Evolutionary conservation across 1,140 invertebrate genomes (phyloP).

Genomic region (Ditylenchus dipsaci): DNA sequence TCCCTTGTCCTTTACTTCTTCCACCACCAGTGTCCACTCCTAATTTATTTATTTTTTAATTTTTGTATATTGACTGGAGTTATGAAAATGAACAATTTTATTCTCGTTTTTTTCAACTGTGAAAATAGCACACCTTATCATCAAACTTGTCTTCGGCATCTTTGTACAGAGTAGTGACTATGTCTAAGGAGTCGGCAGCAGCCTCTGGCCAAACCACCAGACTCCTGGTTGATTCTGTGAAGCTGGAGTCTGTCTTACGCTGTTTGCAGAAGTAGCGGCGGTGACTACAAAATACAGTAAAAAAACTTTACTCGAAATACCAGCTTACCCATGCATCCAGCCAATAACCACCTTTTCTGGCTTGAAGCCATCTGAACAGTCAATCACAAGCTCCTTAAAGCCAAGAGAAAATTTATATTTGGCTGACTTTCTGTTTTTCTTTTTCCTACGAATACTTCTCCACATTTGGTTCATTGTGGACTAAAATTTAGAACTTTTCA

Average conservation of each 20-base stretch:
- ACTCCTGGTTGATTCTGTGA: conserved; percentile 18
- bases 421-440: conserved; percentile 41
- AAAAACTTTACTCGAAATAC: background rate
- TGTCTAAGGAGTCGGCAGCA: conserved; percentile 31
- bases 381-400: conserved; percentile 39
- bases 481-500: too few relatives aligned
- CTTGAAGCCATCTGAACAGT: conserved; percentile 27
- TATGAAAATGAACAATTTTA: too few relatives aligned
- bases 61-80: too few relatives aligned
- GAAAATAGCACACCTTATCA: conserved; percentile 35
- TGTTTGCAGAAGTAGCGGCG: conserved; percentile 27
- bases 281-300: background rate
- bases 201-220: conserved; percentile 48
- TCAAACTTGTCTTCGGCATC: conserved; percentile 42
- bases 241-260: conserved; percentile 33
- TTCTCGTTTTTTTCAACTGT: too few relatives aligned
- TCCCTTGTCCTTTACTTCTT: conserved; percentile 41
- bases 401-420: conserved; percentile 39
- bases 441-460: background rate
- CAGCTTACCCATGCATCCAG: conserved; percentile 34
- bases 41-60: too few relatives aligned
- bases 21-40: conserved; percentile 53
- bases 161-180: conserved; percentile 47
- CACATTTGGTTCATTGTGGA: background rate
- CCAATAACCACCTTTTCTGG: conserved; percentile 36